phyloP scores from a whole-genome alignment of 1,140 invertebrate species.

The Bombus confusus region DNA sequence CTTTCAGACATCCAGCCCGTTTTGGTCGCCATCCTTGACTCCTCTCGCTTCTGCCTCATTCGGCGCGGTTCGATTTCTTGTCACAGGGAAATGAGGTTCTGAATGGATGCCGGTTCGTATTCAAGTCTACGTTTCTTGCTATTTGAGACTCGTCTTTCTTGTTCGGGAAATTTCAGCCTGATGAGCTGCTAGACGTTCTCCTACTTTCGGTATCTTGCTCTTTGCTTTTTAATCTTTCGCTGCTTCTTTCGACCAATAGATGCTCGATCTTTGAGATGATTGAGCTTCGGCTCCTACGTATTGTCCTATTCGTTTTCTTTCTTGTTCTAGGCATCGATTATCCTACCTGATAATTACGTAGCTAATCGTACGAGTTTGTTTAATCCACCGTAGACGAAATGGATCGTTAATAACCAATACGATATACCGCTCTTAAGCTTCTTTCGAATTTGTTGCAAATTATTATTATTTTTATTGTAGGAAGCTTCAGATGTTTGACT shows the following conservation, averaged over 20 bases:
- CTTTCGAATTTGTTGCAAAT: too few species aligned
- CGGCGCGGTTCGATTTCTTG: background rate
- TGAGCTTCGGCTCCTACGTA: too few species aligned
- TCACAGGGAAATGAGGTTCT: background rate
- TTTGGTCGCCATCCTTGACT: background rate
- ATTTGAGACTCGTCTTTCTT: background rate
- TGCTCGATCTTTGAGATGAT: too few species aligned
- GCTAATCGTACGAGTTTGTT: too few species aligned
- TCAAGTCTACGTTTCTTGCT: background rate
- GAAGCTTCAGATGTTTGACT: background rate
- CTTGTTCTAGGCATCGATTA: background rate
- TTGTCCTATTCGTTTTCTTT: background rate
- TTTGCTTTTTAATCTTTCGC: background rate
- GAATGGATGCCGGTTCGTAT: background rate
- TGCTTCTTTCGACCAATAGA: background rate
- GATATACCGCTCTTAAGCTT: too few species aligned
- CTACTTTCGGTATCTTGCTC: background rate
- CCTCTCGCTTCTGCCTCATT: constrained; percentile 3
- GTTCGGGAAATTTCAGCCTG: background rate
- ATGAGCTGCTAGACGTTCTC: background rate
- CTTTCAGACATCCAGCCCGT: background rate
- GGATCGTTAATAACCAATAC: too few species aligned
- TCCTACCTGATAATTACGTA: background rate
- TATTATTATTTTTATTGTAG: too few species aligned
- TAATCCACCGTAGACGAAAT: too few species aligned